A percentile compares a stretch with the other conserved stretches of the same genome.
These are phyloP conservation scores for Pseudomyrmex concolor DNA, from an alignment of 1,140 invertebrate species.

Conservation along the genomic window DNA sequence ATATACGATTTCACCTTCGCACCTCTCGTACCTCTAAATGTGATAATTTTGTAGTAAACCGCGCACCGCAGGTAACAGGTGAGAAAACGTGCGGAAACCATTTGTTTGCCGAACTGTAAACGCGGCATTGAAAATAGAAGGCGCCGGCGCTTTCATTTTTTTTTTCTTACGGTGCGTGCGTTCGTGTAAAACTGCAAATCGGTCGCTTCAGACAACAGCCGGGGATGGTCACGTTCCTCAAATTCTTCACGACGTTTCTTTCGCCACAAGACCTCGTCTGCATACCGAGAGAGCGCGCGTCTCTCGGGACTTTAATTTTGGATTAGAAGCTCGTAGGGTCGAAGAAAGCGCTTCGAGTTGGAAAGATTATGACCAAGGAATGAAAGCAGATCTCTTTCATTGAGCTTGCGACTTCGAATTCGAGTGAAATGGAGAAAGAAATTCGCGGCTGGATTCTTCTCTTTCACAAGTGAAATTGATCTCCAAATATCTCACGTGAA, in stretches of 20 bases:
- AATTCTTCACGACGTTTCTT: constrained; percentile 39
- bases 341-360: background rate
- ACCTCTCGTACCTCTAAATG: background rate
- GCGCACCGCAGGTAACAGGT: background rate
- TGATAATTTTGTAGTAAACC: background rate
- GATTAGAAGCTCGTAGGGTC: constrained; percentile 14
- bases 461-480: background rate
- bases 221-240: constrained; percentile 15
- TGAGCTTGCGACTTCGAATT: background rate
- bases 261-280: constrained; percentile 17
- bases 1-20: constrained; percentile 11
- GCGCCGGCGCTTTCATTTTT: background rate
- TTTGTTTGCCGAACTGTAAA: too few relatives aligned
- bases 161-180: background rate
- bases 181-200: background rate
- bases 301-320: constrained; percentile 35
- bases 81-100: too few relatives aligned
- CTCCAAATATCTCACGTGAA: background rate
- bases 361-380: background rate
- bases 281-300: background rate
- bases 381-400: background rate
- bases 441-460: background rate
- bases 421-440: background rate
- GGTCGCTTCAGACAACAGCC: background rate
- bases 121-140: too few relatives aligned